A percentile compares a stretch with the other conserved stretches of the same genome.
phyloP scores from a whole-genome alignment of 2,888 invertebrate species.

The Cephus pygmeus region DNA sequence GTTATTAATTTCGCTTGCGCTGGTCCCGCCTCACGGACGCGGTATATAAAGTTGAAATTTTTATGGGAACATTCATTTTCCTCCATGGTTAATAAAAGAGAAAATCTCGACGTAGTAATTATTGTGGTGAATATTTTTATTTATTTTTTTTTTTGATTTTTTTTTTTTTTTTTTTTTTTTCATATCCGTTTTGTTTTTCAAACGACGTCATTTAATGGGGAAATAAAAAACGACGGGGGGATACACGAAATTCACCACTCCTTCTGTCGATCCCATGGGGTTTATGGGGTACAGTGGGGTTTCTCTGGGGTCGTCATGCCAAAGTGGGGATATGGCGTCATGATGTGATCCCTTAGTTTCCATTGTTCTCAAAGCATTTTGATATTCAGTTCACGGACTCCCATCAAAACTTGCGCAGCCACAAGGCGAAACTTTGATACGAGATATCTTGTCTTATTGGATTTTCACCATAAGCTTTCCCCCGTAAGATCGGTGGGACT shows the following conservation, averaged over 20 bases:
- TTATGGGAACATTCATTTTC: not conserved
- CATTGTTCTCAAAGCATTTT: constrained; percentile 27
- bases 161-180: constrained; percentile 11
- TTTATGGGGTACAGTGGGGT: constrained; percentile 1
- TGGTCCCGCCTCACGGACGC: not conserved
- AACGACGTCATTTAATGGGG: constrained; percentile 22
- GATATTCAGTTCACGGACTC: constrained; percentile 53
- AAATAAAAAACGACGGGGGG: constrained; percentile 26
- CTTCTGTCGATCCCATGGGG: not conserved
- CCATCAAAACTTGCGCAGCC: constrained; percentile 57
- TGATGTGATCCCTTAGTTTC: not conserved
- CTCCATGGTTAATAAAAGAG: not conserved
- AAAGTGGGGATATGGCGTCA: not conserved
- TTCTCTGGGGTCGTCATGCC: not conserved
- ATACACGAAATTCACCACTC: not conserved
- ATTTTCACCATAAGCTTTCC: constrained; percentile 24
- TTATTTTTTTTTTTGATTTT: not conserved
- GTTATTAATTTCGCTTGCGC: not conserved
- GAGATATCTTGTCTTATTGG: constrained; percentile 50
- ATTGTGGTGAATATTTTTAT: not conserved
- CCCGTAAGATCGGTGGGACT: not conserved
- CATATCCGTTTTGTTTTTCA: constrained; percentile 20
- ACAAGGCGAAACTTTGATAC: constrained; percentile 48
- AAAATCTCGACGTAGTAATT: not conserved
- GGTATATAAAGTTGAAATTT: not conserved